phyloP scores from a whole-genome alignment of 2,113 vertebrate genomes.

The Cynoglossus semilaevis region DNA sequence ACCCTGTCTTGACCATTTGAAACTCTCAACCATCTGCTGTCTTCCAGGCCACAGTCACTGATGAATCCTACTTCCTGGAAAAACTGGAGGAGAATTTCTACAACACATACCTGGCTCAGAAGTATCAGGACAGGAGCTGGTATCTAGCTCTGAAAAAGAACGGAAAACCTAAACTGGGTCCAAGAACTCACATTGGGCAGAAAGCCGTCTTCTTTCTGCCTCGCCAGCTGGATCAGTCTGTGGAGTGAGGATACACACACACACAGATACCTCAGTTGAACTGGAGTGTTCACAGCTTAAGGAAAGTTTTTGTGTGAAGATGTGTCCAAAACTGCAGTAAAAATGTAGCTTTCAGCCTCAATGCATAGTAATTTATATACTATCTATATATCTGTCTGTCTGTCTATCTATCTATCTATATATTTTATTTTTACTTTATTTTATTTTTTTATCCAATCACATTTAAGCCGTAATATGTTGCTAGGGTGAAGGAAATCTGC shows the following conservation, averaged over 20 bases:
- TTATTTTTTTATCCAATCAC: no score
- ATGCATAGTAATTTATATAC: background rate
- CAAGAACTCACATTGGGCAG: constrained; percentile 88
- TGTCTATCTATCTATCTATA: no score
- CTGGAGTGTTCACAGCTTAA: background rate
- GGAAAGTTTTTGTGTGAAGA: background rate
- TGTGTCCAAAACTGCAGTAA: background rate
- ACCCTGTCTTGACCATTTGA: no score
- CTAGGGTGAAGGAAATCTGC: no score
- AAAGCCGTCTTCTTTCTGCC: constrained; percentile 93
- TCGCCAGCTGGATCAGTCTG: constrained; percentile 67
- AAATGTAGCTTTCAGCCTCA: background rate
- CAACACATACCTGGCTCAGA: constrained; percentile 87
- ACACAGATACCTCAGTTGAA: background rate
- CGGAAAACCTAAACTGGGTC: constrained; percentile 84
- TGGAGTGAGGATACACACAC: constrained; percentile 29
- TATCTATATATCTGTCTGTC: no score
- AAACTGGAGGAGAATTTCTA: constrained; percentile 91
- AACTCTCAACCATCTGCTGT: background rate
- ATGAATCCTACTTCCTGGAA: constrained; percentile 91
- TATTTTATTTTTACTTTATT: no score
- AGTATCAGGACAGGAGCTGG: constrained; percentile 83
- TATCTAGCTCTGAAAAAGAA: constrained; percentile 94
- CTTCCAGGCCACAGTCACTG: constrained; percentile 78
- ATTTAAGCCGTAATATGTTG: no score